Percentiles rank a stretch among this genome's conserved stretches.
phyloP scores from a whole-genome alignment of 2,888 invertebrate species.

The Geophilus truncorum region DNA sequence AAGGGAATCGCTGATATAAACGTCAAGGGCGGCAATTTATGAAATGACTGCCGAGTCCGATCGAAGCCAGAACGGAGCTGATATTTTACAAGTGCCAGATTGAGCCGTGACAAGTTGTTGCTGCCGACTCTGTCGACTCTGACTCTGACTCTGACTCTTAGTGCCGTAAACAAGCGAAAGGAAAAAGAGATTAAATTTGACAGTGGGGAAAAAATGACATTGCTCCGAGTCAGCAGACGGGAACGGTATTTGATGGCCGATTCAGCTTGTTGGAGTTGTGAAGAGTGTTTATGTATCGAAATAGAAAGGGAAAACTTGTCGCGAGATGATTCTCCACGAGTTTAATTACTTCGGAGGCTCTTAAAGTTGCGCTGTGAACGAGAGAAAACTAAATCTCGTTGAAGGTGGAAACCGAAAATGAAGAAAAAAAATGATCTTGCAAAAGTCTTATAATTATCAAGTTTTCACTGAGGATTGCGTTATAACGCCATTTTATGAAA shows the following conservation, averaged over 20 bases:
- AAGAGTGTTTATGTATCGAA: background rate
- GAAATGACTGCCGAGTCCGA: background rate
- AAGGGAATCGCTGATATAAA: background rate
- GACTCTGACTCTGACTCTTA: too few relatives aligned
- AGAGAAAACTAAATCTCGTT: too few relatives aligned
- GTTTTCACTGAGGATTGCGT: too few relatives aligned
- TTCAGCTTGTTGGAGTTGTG: slow-evolving; percentile 1
- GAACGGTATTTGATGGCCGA: slow-evolving; percentile 5
- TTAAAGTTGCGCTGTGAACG: too few relatives aligned
- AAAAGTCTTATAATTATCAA: too few relatives aligned
- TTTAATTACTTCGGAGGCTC: too few relatives aligned
- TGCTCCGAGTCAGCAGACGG: background rate
- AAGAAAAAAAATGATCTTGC: too few relatives aligned
- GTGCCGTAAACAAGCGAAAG: background rate
- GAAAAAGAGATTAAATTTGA: slow-evolving; percentile 5
- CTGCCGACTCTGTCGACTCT: background rate
- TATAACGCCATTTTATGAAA: too few relatives aligned
- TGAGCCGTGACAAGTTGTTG: background rate
- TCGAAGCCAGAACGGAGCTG: background rate
- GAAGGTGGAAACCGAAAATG: too few relatives aligned
- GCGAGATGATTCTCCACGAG: too few relatives aligned
- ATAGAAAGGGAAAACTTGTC: too few relatives aligned
- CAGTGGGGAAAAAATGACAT: background rate
- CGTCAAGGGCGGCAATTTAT: background rate
- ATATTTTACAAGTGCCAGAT: background rate